Base-by-base conservation (phyloP, 1,140 invertebrate species). In the Hermetia illucens region DNA sequence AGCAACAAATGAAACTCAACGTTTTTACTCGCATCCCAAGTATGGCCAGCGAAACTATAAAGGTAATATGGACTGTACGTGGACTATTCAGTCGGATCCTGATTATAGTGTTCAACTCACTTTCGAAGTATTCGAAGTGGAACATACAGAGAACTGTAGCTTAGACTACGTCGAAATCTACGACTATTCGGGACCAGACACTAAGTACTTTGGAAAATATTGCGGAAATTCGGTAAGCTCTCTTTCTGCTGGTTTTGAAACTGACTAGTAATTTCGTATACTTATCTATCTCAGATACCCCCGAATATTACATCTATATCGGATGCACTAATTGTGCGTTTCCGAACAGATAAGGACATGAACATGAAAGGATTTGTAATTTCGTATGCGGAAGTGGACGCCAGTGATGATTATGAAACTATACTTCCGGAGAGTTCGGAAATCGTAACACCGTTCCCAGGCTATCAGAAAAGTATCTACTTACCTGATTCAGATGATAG, bases 1-100 rank as follows among this genome's bases (percentile, higher is more conserved):
- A 34, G 91, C 91, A 0, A 75, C 74, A 0, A 71, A 74, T 13
- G 62, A 71, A 18, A 73, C 80, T 0, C 79, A 86, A 52, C 75
- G 87, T 44, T 69, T 98, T 20, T 96, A 91, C 57, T 97, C 92
- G 0, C 93, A 98, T 65, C 79, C 90, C 0, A 82, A 81, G 24
- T 96, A 83, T 51, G 91, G 91, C 0, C 82, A 85, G 53, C 73
- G 83, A 34, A 79, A 81, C 39, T 98, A 98, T 55, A 85, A 88
- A 44, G 82, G 81, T 36, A 73, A 75, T 39, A 74, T 78, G 10
- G 87, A 93, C 51, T 98, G 93, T 58, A 87, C 93, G 57, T 98
- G 93, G 93, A 76, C 79, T 3, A 87, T 98, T 32, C 83, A 89
- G 56, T 78, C 85, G 2, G 72, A 74, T 5, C 51, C 68, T 0